A percentile compares a stretch with the other conserved stretches of the same genome.
Evolutionary conservation across 2,113 vertebrate genomes (phyloP).

Genomic region (Ranitomeya variabilis): DNA sequence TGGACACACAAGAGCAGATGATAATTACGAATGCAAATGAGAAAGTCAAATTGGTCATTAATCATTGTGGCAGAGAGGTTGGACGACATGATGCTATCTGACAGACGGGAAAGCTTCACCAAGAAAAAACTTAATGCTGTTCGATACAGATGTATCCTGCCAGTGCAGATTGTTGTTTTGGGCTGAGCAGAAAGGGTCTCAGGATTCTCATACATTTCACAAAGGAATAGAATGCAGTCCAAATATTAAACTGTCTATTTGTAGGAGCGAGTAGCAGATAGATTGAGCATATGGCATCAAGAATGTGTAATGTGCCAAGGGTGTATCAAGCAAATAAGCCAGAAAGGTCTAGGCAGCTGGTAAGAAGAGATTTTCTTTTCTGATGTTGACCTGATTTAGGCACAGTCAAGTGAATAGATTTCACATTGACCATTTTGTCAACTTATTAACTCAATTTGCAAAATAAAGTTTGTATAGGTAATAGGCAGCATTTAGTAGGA

Average conservation of each 20-base stretch:
- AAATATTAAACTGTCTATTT: constrained; percentile 52
- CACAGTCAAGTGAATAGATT: background rate
- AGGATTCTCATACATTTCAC: constrained; percentile 45
- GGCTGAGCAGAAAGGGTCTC: background rate
- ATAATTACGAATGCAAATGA: background rate
- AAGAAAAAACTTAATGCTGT: constrained; percentile 6
- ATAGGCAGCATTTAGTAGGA: too few species aligned
- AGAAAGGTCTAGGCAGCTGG: constrained; percentile 49
- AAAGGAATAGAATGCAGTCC: constrained; percentile 34
- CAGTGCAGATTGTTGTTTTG: constrained; percentile 20
- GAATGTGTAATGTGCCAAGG: constrained; percentile 54
- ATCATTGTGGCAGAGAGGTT: background rate
- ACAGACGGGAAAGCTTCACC: background rate
- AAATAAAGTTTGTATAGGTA: too few species aligned
- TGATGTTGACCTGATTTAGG: constrained; percentile 22
- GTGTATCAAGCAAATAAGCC: constrained; percentile 51
- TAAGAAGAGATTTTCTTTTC: constrained; percentile 19
- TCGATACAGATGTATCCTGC: constrained; percentile 7
- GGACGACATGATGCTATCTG: constrained; percentile 5
- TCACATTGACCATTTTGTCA: background rate
- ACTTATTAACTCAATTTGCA: too few species aligned
- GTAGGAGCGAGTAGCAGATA: constrained; percentile 51
- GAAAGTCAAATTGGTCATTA: constrained; percentile 7
- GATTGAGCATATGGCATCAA: constrained; percentile 47
- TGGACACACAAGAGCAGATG: too few species aligned